Conservation (phyloP, 2,113 vertebrate genomes). For the Salvelinus namaycush region DNA sequence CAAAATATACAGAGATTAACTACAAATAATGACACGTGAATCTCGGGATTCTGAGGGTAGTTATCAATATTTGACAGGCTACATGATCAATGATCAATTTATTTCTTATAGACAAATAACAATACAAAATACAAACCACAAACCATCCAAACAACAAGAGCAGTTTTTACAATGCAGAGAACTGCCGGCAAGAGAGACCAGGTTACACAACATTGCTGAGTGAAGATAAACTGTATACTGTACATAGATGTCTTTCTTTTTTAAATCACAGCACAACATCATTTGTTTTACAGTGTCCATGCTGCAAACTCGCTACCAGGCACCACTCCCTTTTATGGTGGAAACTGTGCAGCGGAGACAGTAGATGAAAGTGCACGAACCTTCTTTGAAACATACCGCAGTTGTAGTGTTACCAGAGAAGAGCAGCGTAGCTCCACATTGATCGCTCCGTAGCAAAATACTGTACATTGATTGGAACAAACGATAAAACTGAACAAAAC, state of each 20-base stretch:
- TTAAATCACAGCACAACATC: conserved; percentile 45
- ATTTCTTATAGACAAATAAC: conserved; percentile 65
- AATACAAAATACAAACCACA: conserved; percentile 58
- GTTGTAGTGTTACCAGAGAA: background rate
- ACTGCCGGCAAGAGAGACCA: conserved; percentile 1
- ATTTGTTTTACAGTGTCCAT: conserved; percentile 15
- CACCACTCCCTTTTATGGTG: conserved; percentile 10
- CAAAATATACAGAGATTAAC: too few relatives aligned
- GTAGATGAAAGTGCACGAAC: conserved; percentile 23
- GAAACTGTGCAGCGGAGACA: background rate
- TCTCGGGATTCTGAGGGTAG: too few relatives aligned
- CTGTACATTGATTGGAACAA: conserved; percentile 14
- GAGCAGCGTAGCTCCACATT: background rate
- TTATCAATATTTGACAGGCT: background rate
- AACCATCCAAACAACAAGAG: conserved; percentile 54
- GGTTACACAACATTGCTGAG: conserved; percentile 27
- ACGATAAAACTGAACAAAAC: conserved; percentile 17
- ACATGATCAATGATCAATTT: conserved; percentile 39
- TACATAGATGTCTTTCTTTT: conserved; percentile 7
- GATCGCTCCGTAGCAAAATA: conserved; percentile 13
- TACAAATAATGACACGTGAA: too few relatives aligned
- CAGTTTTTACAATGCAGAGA: conserved; percentile 16
- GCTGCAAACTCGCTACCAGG: conserved; percentile 29
- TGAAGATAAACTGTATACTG: background rate
- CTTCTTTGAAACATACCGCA: background rate